Percentiles rank a stretch among this genome's conserved stretches.
These are phyloP conservation scores for Candidula unifasciata DNA, from an alignment of 2,888 invertebrate species.

Conservation along the genomic window DNA sequence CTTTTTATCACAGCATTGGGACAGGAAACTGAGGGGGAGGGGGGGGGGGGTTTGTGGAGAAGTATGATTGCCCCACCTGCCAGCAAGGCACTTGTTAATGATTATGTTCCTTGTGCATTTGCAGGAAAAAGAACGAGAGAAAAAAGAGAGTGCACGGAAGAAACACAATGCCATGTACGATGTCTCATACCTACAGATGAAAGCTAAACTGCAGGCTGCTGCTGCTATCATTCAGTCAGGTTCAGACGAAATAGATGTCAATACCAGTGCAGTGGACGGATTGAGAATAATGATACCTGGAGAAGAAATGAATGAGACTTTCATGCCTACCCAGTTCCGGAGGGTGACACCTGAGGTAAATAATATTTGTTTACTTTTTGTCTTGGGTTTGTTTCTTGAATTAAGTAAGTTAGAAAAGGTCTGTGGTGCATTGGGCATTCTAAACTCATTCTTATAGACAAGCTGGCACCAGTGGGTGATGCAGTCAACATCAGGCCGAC, in stretches of 20 bases:
- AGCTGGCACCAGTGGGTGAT: too few species aligned
- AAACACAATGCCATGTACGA: conserved; percentile 58
- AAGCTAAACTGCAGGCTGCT: conserved; percentile 25
- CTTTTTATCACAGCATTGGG: too few species aligned
- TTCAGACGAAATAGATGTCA: background rate
- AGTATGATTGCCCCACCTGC: too few species aligned
- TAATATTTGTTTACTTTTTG: too few species aligned
- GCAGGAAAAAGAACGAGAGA: conserved; percentile 69
- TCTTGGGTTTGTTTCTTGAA: too few species aligned
- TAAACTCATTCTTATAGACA: too few species aligned
- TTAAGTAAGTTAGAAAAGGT: too few species aligned
- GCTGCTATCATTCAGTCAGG: background rate
- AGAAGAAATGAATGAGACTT: background rate
- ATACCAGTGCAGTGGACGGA: background rate
- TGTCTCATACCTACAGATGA: conserved; percentile 46
- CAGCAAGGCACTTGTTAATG: too few species aligned
- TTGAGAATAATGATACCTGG: background rate
- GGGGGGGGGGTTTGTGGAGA: too few species aligned
- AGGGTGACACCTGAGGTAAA: background rate
- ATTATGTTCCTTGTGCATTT: conserved; percentile 12
- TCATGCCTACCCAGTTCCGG: background rate
- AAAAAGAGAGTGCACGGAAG: conserved; percentile 61
- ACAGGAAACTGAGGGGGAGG: too few species aligned
- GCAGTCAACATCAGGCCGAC: too few species aligned
- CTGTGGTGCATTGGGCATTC: too few species aligned